A percentile compares a stretch with the other conserved stretches of the same genome.
Evolutionary conservation across 2,797 vertebrate genomes (phyloP).

Genomic region (Leptatherina wallacei): DNA sequence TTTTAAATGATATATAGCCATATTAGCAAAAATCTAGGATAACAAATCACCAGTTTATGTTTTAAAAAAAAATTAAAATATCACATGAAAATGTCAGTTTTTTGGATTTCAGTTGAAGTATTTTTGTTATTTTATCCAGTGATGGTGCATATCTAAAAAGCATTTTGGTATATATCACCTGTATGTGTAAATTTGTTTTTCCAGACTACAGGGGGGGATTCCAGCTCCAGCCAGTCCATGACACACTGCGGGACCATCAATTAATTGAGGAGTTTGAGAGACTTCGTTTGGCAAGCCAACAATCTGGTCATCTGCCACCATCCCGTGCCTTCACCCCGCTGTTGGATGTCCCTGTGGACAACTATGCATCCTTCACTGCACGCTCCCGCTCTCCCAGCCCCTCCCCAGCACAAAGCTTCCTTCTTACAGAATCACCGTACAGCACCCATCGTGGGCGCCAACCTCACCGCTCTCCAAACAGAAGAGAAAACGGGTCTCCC

Average conservation of each 20-base stretch:
- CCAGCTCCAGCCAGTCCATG: constrained; percentile 86
- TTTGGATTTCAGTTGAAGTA: not conserved
- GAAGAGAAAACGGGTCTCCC: constrained; percentile 42
- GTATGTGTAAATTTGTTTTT: constrained; percentile 27
- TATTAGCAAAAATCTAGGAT: too few relatives aligned
- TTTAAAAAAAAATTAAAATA: too few relatives aligned
- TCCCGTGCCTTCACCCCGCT: constrained; percentile 84
- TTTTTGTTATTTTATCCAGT: not conserved
- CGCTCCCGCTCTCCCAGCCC: constrained; percentile 73
- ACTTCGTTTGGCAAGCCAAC: constrained; percentile 72
- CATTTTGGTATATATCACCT: not conserved
- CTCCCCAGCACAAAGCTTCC: constrained; percentile 76
- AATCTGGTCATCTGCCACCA: constrained; percentile 71
- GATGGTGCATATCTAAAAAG: not conserved
- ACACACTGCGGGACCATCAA: constrained; percentile 70
- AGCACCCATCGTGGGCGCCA: constrained; percentile 50
- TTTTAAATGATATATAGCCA: too few relatives aligned
- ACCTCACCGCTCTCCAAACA: constrained; percentile 58
- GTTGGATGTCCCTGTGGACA: constrained; percentile 91
- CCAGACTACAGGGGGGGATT: constrained; percentile 94
- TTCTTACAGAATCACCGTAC: constrained; percentile 74
- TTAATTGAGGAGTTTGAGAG: constrained; percentile 76
- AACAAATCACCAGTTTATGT: too few relatives aligned
- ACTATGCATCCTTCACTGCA: constrained; percentile 64
- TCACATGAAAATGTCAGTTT: too few relatives aligned